Evolutionary conservation across 2,113 vertebrate species (phyloP), one percentile per base, ranked within the genome.

Genomic region (Pygoscelis adeliae): DNA sequence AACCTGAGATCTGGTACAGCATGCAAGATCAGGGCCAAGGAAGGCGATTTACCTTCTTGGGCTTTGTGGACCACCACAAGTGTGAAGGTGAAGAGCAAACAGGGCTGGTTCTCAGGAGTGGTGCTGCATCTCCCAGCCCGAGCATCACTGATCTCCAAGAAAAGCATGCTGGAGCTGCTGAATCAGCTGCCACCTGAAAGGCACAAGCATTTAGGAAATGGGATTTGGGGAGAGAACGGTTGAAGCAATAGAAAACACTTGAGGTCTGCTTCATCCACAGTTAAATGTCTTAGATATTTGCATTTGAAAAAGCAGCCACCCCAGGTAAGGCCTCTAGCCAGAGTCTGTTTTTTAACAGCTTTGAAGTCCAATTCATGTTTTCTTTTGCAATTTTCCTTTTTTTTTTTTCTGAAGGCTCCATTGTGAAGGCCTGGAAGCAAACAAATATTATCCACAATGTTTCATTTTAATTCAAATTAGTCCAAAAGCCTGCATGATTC

Each of bases 381-480:
- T 88, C 29, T 85, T 71, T 62, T 61, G 29, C 47, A 42, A 4
- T 40, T 87, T 78, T 83, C 56, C 13, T 30, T 44, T 10, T 65
- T 50, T n/a, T 42, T 11, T 38, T 47, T 23, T n/a, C 47, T 52
- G 36, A 92, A 91, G 52, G 49, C 19, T 82, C 13, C 3, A 8
- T 71, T 58, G 49, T 69, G 53, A 96, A 61, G 22, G 65, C 59
- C 72, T 66, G 32, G 69, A 59, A 90, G 66, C 78, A 77, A 84
- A 67, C 5, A 63, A 84, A 29, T 74, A 42, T 69, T 59, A 77
- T 69, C 46, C 59, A 65, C 53, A 11, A 34, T 62, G 34, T 67
- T 94, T 80, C 30, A 55, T 95, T 97, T 90, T 87, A 80, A 95
- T 95, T 97, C 81, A 92, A 73, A 95, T 91, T 61, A 93, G 52